Evolutionary conservation across 2,797 vertebrate species (phyloP).

Genomic region (Chiloscyllium punctatum): DNA sequence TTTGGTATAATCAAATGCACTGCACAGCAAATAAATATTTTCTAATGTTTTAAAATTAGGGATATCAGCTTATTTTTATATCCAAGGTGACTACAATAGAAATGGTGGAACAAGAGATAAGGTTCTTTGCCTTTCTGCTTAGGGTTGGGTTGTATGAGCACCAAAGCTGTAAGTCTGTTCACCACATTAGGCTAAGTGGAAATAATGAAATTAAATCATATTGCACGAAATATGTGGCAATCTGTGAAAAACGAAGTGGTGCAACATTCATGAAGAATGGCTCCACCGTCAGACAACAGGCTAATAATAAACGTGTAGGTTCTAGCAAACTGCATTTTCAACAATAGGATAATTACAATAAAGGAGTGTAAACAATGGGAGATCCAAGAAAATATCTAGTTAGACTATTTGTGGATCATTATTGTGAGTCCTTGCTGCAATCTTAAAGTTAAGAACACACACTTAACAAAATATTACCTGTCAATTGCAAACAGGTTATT

Average conservation of each 20-base stretch:
- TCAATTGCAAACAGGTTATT: background rate
- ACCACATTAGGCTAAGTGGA: background rate
- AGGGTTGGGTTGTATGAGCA: background rate
- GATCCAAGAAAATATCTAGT: slow-evolving; percentile 12
- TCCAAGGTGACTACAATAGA: background rate
- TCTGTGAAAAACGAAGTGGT: background rate
- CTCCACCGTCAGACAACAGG: slow-evolving; percentile 1
- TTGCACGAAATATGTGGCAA: background rate
- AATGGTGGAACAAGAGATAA: background rate
- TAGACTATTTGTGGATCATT: background rate
- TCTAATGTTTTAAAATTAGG: background rate
- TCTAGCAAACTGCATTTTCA: slow-evolving; percentile 9
- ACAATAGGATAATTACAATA: slow-evolving; percentile 8
- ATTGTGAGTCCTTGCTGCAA: background rate
- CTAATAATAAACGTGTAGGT: background rate
- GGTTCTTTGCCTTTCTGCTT: background rate
- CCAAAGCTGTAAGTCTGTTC: background rate
- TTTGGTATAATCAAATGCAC: background rate
- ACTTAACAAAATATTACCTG: background rate
- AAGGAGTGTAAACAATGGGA: background rate
- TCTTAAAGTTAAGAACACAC: slow-evolving; percentile 7
- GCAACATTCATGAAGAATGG: background rate
- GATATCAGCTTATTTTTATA: background rate
- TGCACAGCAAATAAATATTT: background rate
- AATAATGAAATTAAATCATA: slow-evolving; percentile 17